Percentiles rank a stretch among this genome's conserved stretches.
Evolutionary conservation across 1,140 invertebrate genomes (phyloP).

Genomic region (Wiebesia pumilae): DNA sequence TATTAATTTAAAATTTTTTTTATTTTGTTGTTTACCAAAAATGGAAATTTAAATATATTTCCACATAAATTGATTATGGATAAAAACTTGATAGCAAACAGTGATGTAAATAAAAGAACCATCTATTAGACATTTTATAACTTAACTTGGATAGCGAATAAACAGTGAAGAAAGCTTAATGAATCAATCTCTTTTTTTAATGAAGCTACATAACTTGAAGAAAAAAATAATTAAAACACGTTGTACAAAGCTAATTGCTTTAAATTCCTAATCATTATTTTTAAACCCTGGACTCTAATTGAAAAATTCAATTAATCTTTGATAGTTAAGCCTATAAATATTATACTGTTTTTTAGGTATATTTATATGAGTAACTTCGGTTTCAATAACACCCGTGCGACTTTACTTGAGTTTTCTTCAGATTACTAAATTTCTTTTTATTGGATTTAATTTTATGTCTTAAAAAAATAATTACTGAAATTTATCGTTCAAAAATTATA

Average conservation of each 20-base stretch:
- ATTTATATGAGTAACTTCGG: neutral
- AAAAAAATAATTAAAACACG: conserved; percentile 15
- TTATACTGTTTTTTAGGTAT: neutral
- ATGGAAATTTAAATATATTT: too few relatives aligned
- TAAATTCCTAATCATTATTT: neutral
- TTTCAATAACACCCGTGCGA: neutral
- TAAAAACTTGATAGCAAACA: neutral
- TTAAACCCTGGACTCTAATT: neutral
- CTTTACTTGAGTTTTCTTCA: neutral
- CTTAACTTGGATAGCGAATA: neutral
- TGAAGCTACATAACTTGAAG: neutral
- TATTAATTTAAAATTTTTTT: too few relatives aligned
- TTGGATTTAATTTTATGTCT: neutral
- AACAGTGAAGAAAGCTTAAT: neutral
- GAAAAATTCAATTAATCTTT: conserved; percentile 11
- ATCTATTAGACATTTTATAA: neutral
- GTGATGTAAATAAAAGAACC: neutral
- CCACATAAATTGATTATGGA: too few relatives aligned
- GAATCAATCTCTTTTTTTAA: conserved; percentile 14
- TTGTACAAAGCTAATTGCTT: conserved; percentile 3
- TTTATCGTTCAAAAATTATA: too few relatives aligned
- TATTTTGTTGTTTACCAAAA: too few relatives aligned
- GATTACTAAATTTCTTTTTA: neutral
- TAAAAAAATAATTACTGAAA: too few relatives aligned
- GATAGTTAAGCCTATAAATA: neutral